Evolutionary conservation across 2,797 vertebrate species (phyloP).

Genomic region (Cyclopterus lumpus): DNA sequence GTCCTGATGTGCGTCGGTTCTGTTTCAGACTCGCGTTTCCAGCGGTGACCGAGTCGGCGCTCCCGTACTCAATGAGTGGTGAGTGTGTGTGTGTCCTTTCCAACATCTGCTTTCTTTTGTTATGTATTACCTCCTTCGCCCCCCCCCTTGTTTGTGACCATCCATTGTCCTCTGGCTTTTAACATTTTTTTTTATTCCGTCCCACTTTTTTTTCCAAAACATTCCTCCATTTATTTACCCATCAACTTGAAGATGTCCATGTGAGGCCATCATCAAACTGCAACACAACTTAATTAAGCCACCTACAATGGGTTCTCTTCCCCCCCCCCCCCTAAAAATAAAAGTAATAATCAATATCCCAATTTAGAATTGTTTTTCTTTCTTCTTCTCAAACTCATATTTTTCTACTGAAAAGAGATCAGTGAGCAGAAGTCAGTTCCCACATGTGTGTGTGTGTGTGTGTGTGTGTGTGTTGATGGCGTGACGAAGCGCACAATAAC

Average conservation of each 20-base stretch:
- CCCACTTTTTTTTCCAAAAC: background rate
- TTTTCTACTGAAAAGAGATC: no score
- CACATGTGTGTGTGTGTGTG: no score
- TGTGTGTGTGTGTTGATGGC: conserved; percentile 16
- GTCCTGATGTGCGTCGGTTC: background rate
- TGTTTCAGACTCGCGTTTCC: conserved; percentile 83
- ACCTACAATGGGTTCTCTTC: no score
- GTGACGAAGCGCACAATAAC: background rate
- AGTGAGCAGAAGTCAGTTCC: background rate
- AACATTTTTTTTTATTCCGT: background rate
- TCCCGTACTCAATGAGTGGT: conserved; percentile 87
- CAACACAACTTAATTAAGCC: no score
- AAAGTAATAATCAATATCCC: no score
- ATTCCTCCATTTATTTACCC: background rate
- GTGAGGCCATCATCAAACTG: background rate
- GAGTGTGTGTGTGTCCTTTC: conserved; percentile 67
- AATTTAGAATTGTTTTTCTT: no score
- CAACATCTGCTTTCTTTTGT: background rate
- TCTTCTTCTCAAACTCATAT: no score
- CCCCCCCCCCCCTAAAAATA: no score
- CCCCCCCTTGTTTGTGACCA: background rate
- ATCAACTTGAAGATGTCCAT: background rate
- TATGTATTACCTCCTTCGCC: background rate
- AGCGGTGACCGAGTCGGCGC: conserved; percentile 80
- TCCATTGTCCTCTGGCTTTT: background rate